Evolutionary conservation across 2,888 invertebrate species (phyloP).

Genomic region (Acleris literana): DNA sequence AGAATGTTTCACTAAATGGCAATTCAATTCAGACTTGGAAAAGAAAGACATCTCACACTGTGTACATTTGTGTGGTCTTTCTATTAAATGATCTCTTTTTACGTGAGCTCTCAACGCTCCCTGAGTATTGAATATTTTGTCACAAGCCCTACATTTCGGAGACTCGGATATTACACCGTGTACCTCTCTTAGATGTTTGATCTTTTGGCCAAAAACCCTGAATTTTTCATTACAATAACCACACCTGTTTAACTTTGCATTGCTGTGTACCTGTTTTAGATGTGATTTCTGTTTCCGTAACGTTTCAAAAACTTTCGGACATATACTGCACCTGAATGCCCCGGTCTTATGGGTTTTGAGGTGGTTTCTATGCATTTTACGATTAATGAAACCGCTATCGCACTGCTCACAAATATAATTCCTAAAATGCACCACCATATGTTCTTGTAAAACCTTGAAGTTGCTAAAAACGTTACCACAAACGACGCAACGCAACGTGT

Average conservation of each 20-base stretch:
- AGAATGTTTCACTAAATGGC: slow-evolving; percentile 53
- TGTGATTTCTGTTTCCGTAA: slow-evolving; percentile 43
- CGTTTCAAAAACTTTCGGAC: slow-evolving; percentile 46
- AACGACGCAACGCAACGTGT: slow-evolving; percentile 44
- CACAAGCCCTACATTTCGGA: slow-evolving; percentile 23
- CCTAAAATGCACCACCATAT: slow-evolving; percentile 53
- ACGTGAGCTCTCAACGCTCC: slow-evolving; percentile 20
- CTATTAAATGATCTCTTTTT: slow-evolving; percentile 53
- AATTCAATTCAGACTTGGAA: slow-evolving; percentile 50
- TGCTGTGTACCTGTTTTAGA: slow-evolving; percentile 60
- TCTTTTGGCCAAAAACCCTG: slow-evolving; percentile 53
- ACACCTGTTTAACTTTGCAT: slow-evolving; percentile 56
- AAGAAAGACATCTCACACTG: slow-evolving; percentile 61
- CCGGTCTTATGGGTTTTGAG: slow-evolving; percentile 44
- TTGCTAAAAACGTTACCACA: slow-evolving; percentile 44
- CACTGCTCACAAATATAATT: slow-evolving; percentile 53
- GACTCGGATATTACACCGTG: slow-evolving; percentile 51
- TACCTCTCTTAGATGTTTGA: slow-evolving; percentile 53
- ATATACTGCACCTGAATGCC: slow-evolving; percentile 43
- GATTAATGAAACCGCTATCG: slow-evolving; percentile 58
- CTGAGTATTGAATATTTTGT: slow-evolving; percentile 21
- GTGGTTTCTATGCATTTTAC: slow-evolving; percentile 52
- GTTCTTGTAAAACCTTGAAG: slow-evolving; percentile 50
- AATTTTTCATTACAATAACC: slow-evolving; percentile 63
- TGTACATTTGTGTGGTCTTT: slow-evolving; percentile 56